Base-by-base conservation (phyloP, 2,888 invertebrate genomes). In the Rutpela maculata region DNA sequence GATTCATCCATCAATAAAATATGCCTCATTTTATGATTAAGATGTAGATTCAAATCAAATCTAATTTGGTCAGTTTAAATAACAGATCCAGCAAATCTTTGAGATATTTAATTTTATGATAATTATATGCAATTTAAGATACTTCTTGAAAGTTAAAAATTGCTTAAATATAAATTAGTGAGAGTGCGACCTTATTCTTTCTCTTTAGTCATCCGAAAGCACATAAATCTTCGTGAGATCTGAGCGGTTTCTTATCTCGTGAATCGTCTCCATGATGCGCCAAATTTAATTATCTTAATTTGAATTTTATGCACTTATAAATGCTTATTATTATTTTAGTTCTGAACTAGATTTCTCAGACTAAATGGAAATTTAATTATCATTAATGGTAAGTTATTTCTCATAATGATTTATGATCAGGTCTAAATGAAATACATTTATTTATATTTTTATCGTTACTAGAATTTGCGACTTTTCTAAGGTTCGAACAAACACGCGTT, bases 131-230 rank as follows among this genome's bases (percentile, higher is more conserved):
- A 6, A 50, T 50, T 50, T 50, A 50, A 50, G 50, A 50, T n/a
- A 5, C 6, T 50, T 50, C n/a, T 63, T 35, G 62, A 35, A 63
- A 63, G 62, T 17, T 63, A 35, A 63, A 63, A 31, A 31, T 63
- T 62, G 19, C 31, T 26, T 31, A 50, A 60, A 35, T 63, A 35
- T 35, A 63, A 63, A 63, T 63, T 50, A 50, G 50, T 35, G 62
- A 17, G 62, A 35, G 35, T 35, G 35, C 62, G 62, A 63, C 62
- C 35, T 63, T 31, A 63, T 63, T 63, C 31, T 35, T 63, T 35
- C 50, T n/a, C 50, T 50, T 50, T 15, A 50, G 50, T 50, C 50
- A 50, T 50, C 50, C 50, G 50, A 50, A 50, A 50, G n/a, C 15
- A 50, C n/a, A 50, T 50, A 50, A 50, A 50, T 50, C 50, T n/a